A percentile compares a stretch with the other conserved stretches of the same genome.
phyloP scores from a whole-genome alignment of 2,113 vertebrate species.

The Benitochromis conjunctus region DNA sequence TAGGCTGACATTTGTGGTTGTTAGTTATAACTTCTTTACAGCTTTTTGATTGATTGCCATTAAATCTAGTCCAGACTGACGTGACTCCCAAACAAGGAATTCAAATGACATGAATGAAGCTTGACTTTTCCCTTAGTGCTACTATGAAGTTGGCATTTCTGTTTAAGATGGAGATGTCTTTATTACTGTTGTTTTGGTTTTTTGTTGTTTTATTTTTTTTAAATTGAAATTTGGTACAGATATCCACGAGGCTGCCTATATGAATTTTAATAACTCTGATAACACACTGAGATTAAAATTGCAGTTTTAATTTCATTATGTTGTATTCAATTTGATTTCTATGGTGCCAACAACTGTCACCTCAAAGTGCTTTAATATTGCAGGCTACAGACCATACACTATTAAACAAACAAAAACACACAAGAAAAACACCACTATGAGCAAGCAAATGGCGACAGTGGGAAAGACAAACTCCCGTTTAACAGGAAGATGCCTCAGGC shows the following conservation, averaged over 20 bases:
- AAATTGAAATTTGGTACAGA: not conserved
- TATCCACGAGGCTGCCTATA: not conserved
- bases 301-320: not conserved
- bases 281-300: not conserved
- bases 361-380: not conserved
- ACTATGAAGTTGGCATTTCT: not conserved
- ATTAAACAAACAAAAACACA: not conserved
- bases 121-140: not conserved
- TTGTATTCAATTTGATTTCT: not conserved
- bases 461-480: not conserved
- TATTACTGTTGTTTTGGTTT: not conserved
- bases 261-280: not conserved
- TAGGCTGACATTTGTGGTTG: not conserved
- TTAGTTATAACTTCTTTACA: not conserved
- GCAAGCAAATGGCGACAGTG: not conserved
- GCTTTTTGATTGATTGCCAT: not conserved
- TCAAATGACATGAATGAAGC: not conserved
- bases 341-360: not conserved
- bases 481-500: not conserved
- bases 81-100: not conserved
- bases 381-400: not conserved
- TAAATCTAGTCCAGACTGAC: not conserved
- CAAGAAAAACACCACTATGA: not conserved
- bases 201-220: not conserved
- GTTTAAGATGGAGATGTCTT: not conserved